A percentile compares a stretch with the other conserved stretches of the same genome.
These are phyloP conservation scores for Pseudomugil gertrudae DNA, from an alignment of 2,797 vertebrate genomes.

Conservation along the genomic window DNA sequence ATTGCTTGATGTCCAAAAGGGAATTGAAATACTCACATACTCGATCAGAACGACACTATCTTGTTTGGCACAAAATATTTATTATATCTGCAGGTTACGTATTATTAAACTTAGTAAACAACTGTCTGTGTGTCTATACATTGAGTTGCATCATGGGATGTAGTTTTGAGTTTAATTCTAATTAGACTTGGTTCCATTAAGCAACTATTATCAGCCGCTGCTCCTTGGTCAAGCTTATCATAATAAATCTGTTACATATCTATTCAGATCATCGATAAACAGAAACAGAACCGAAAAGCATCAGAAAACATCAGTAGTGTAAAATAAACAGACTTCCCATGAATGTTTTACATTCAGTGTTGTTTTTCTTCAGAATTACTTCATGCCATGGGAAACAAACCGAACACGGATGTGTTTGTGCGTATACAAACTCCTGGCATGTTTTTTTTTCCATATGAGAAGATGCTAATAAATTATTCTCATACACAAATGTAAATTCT, in stretches of 20 bases:
- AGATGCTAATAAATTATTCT: too few species aligned
- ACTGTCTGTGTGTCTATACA: background rate
- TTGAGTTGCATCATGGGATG: background rate
- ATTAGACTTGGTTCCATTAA: background rate
- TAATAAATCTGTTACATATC: too few species aligned
- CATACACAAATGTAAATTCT: too few species aligned
- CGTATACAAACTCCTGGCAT: too few species aligned
- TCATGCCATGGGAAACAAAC: too few species aligned
- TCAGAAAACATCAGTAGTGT: background rate
- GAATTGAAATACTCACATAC: background rate
- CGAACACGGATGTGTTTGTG: too few species aligned
- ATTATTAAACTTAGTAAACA: background rate
- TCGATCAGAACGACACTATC: background rate
- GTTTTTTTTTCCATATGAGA: too few species aligned
- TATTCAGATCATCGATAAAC: background rate
- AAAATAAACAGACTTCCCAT: too few species aligned
- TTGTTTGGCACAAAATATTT: conserved; percentile 1
- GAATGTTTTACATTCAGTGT: too few species aligned
- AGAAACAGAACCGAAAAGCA: background rate
- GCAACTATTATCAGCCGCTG: too few species aligned
- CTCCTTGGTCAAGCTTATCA: too few species aligned
- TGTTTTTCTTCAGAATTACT: too few species aligned
- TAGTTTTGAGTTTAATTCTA: background rate
- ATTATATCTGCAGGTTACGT: background rate
- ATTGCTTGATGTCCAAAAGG: conserved; percentile 10